phyloP scores from a whole-genome alignment of 2,113 vertebrate genomes.

The Pangasianodon hypophthalmus region DNA sequence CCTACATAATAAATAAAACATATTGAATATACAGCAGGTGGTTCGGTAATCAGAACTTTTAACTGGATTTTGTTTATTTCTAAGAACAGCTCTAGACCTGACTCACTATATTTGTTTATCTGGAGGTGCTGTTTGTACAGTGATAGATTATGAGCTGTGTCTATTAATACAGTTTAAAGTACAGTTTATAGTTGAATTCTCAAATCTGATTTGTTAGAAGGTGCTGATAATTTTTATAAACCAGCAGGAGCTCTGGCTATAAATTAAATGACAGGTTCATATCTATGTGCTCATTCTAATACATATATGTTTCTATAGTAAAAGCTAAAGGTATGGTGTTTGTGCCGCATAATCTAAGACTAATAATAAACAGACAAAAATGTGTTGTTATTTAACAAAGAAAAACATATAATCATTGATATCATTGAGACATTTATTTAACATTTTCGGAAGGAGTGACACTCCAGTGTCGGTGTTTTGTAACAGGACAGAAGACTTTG shows the following conservation, averaged over 20 bases:
- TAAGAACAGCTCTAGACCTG: not conserved
- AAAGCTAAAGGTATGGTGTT: no score
- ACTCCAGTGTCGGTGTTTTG: not conserved
- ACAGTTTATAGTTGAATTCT: not conserved
- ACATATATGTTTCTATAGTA: not conserved
- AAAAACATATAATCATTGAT: not conserved
- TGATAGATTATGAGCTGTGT: not conserved
- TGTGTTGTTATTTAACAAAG: not conserved
- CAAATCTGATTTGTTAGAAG: not conserved
- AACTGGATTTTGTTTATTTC: not conserved
- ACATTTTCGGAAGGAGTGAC: no score
- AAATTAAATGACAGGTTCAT: not conserved
- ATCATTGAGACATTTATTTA: no score
- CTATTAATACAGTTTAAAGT: not conserved
- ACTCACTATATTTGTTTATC: no score
- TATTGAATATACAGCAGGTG: not conserved
- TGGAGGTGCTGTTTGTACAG: not conserved
- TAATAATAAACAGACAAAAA: not conserved
- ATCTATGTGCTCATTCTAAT: not conserved
- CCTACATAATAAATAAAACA: not conserved
- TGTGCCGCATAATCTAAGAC: not conserved
- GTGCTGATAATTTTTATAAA: not conserved
- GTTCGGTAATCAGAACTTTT: not conserved
- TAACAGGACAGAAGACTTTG: not conserved
- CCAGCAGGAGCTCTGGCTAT: not conserved